phyloP scores from a whole-genome alignment of 2,797 vertebrate genomes.

The Rhincodon typus region DNA sequence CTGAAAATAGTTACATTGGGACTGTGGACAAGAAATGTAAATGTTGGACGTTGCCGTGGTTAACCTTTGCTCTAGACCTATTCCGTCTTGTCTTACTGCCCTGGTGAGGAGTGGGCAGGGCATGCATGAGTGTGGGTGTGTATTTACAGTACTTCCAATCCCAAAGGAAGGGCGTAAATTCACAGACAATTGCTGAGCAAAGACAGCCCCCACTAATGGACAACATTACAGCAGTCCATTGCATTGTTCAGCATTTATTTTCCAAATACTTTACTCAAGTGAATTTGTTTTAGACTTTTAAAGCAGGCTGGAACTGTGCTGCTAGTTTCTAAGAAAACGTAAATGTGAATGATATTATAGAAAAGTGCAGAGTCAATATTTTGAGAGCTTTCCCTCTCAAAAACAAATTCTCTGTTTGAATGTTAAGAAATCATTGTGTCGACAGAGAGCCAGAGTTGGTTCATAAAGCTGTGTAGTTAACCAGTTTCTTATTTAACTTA shows the following conservation, averaged over 20 bases:
- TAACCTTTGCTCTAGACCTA: background rate
- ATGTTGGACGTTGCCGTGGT: background rate
- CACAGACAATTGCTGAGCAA: background rate
- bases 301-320: background rate
- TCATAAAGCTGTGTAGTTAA: background rate
- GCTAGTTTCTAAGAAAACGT: background rate
- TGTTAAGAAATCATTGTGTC: background rate
- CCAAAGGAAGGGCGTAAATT: background rate
- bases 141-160: background rate
- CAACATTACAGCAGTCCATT: background rate
- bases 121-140: background rate
- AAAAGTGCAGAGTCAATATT: background rate
- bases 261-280: background rate
- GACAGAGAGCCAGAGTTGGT: background rate
- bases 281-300: slow-evolving; percentile 13
- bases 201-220: background rate
- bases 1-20: background rate
- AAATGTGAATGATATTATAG: background rate
- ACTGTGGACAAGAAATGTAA: background rate
- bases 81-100: background rate
- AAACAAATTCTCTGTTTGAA: background rate
- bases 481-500: background rate
- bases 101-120: background rate
- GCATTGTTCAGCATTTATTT: background rate
- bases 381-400: background rate